These are phyloP conservation scores for Acrobasis suavella DNA, from an alignment of 2,888 invertebrate genomes.

Conservation along the genomic window DNA sequence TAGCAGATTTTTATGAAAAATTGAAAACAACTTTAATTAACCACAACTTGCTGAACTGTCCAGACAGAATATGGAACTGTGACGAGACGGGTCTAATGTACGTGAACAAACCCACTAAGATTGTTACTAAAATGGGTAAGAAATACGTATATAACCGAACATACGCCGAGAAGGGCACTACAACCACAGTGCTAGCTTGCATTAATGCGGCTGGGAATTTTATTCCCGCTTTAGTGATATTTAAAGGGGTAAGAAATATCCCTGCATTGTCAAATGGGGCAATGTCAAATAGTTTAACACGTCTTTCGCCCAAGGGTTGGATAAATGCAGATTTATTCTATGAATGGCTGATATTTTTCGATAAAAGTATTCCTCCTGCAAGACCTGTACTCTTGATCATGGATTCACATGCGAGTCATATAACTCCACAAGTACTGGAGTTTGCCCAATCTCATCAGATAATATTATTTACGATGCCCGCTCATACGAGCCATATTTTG, in stretches of 20 bases:
- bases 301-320: constrained; percentile 37
- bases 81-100: constrained; percentile 34
- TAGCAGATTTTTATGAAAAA: constrained; percentile 27
- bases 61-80: constrained; percentile 32
- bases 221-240: constrained; percentile 28
- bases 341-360: constrained; percentile 35
- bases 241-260: constrained; percentile 32
- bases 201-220: background rate
- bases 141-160: background rate
- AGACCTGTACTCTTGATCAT: constrained; percentile 33
- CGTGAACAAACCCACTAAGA: constrained; percentile 26
- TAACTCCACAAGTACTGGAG: constrained; percentile 29
- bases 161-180: background rate
- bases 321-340: constrained; percentile 36
- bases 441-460: constrained; percentile 30
- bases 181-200: background rate
- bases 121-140: background rate
- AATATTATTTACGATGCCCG: constrained; percentile 35
- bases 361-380: constrained; percentile 31
- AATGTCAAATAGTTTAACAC: constrained; percentile 35
- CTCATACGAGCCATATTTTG: constrained; percentile 32
- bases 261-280: constrained; percentile 29
- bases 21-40: no score
- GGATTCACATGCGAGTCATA: constrained; percentile 36
- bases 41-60: no score